A percentile compares a stretch with the other conserved stretches of the same genome.
Evolutionary conservation across 2,113 vertebrate species (phyloP).

Genomic region (Halcyon malimbica): DNA sequence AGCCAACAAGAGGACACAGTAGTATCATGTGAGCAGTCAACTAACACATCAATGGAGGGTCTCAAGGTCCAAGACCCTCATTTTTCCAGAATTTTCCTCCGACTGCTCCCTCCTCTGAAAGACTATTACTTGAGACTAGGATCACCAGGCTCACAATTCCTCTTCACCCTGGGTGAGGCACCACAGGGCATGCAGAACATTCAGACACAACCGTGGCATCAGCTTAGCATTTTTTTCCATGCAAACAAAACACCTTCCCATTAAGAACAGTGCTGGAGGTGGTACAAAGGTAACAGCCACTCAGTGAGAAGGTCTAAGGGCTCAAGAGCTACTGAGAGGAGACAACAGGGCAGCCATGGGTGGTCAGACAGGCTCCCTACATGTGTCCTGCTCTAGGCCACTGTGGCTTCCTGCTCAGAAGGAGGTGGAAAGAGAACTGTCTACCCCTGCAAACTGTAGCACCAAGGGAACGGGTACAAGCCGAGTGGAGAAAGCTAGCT

Average conservation of each 20-base stretch:
- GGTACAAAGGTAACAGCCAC: neutral
- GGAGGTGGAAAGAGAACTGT: neutral
- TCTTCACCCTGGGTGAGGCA: neutral
- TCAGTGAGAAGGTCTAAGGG: neutral
- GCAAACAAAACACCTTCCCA: neutral
- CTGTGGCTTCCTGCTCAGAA: neutral
- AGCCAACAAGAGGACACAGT: neutral
- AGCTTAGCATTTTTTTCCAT: neutral
- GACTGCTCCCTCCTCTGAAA: neutral
- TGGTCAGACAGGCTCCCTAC: neutral
- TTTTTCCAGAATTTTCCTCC: neutral
- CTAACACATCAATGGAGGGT: rapidly evolving
- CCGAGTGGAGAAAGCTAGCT: neutral
- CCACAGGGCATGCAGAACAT: neutral
- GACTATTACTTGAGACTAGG: neutral
- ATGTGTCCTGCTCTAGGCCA: neutral
- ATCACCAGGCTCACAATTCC: neutral
- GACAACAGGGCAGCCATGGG: neutral
- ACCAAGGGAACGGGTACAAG: neutral
- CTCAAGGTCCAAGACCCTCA: neutral
- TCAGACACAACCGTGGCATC: neutral
- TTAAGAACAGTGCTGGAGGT: neutral
- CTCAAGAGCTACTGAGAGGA: neutral
- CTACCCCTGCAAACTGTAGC: neutral
- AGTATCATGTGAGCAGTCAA: neutral